phyloP scores from a whole-genome alignment of 2,888 invertebrate genomes.

The Bellardia bayeri region DNA sequence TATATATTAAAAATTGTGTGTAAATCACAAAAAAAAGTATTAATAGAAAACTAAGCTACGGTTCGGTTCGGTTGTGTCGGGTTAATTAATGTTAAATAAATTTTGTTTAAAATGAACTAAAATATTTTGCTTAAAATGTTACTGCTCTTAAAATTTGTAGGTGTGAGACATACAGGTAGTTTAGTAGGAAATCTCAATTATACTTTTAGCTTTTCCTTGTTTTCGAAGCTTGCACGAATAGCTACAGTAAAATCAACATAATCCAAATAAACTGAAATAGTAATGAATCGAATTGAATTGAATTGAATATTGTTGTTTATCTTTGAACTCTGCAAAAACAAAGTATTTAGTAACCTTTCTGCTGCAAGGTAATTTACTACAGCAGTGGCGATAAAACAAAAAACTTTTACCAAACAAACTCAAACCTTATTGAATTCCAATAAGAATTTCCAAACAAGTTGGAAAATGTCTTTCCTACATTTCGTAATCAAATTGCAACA shows the following conservation, averaged over 20 bases:
- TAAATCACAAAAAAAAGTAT: constrained; percentile 1
- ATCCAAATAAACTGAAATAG: not conserved
- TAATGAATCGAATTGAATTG: constrained; percentile 6
- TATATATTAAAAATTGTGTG: constrained; percentile 44
- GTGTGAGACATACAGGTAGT: too few species aligned
- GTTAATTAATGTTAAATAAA: not conserved
- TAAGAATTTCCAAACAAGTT: constrained; percentile 31
- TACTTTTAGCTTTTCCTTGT: too few species aligned
- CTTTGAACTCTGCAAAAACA: not conserved
- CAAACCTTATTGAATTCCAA: constrained; percentile 33
- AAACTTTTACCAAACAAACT: not conserved
- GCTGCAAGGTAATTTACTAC: not conserved
- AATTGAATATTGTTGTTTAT: not conserved
- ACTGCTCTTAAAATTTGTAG: too few species aligned
- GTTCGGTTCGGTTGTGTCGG: not conserved
- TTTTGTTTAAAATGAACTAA: not conserved
- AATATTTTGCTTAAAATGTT: too few species aligned
- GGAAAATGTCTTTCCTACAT: not conserved
- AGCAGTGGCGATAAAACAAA: not conserved
- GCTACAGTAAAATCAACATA: constrained; percentile 9
- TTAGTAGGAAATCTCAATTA: too few species aligned
- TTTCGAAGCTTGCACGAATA: too few species aligned
- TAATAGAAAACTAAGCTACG: not conserved
- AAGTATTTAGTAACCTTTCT: not conserved
- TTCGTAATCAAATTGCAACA: constrained; percentile 15